A percentile compares a stretch with the other conserved stretches of the same genome.
Conservation (phyloP, 2,113 vertebrate genomes). For the Hymenochirus boettgeri region DNA sequence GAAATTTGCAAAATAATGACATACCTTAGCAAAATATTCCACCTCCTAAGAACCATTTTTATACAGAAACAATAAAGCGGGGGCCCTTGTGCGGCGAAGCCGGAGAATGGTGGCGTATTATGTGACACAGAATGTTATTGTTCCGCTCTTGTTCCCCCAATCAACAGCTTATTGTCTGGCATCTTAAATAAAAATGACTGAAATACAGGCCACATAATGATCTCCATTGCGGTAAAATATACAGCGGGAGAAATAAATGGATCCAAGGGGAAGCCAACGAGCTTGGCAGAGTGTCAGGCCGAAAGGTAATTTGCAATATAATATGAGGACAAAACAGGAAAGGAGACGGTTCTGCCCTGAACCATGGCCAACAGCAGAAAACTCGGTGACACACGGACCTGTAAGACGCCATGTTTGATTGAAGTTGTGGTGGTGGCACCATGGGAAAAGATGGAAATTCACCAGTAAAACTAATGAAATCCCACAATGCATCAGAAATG, state of each 20-base stretch:
- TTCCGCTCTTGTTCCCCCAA: conserved; percentile 98
- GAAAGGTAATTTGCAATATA: conserved; percentile 82
- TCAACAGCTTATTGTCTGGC: conserved; percentile 99
- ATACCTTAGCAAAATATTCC: conserved; percentile 99
- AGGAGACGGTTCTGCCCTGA: too few species aligned
- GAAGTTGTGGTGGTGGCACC: too few species aligned
- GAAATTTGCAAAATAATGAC: conserved; percentile 99
- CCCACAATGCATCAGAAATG: too few species aligned
- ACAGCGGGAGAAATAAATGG: conserved; percentile 81
- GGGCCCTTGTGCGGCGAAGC: conserved; percentile 97
- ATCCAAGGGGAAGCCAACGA: conserved; percentile 64
- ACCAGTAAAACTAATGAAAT: too few species aligned
- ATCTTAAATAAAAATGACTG: conserved; percentile 99
- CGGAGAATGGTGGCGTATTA: conserved; percentile 99
- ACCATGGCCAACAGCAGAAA: too few species aligned
- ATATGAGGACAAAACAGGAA: too few species aligned
- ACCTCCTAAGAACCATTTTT: conserved; percentile 99
- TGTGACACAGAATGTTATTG: conserved; percentile 98
- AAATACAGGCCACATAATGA: conserved; percentile 98
- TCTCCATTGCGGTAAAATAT: conserved; percentile 94
- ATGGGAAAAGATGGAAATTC: too few species aligned
- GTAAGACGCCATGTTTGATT: too few species aligned
- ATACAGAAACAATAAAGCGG: conserved; percentile 94
- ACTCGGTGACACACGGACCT: too few species aligned
- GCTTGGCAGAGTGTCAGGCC: conserved; percentile 66